phyloP scores from a whole-genome alignment of 2,113 vertebrate species.

The Bubo blakistoni region DNA sequence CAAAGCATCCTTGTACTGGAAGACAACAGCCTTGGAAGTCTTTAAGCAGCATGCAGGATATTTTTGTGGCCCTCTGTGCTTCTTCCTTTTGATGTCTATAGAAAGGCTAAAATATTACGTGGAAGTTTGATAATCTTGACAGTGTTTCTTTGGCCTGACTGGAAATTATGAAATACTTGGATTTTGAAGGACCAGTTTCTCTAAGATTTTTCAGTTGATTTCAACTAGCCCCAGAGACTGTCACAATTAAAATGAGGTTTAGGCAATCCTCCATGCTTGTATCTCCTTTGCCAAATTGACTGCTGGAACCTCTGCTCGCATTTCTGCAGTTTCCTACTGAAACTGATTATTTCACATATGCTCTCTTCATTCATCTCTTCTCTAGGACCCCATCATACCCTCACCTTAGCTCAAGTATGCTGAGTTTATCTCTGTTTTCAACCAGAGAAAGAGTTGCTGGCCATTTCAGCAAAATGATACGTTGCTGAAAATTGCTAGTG shows the following conservation, averaged over 20 bases:
- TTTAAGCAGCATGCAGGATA: neutral
- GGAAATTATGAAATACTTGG: neutral
- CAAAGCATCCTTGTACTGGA: neutral
- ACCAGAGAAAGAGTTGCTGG: neutral
- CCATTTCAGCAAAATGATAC: neutral
- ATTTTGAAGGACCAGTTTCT: neutral
- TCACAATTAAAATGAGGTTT: neutral
- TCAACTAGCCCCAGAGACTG: neutral
- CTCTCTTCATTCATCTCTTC: neutral
- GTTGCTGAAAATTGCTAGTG: neutral
- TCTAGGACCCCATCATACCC: neutral
- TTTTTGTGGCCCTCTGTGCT: neutral
- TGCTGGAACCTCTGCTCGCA: neutral
- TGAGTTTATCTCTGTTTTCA: neutral
- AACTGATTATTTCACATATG: neutral
- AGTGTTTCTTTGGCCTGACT: neutral
- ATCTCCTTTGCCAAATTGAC: neutral
- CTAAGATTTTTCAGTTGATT: neutral
- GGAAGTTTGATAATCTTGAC: neutral
- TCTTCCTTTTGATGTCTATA: neutral
- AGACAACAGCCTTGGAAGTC: neutral
- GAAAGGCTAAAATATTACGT: neutral
- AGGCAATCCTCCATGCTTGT: neutral
- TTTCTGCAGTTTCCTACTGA: neutral
- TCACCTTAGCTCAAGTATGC: neutral